phyloP scores from a whole-genome alignment of 2,113 vertebrate species.

The Odontesthes bonariensis region DNA sequence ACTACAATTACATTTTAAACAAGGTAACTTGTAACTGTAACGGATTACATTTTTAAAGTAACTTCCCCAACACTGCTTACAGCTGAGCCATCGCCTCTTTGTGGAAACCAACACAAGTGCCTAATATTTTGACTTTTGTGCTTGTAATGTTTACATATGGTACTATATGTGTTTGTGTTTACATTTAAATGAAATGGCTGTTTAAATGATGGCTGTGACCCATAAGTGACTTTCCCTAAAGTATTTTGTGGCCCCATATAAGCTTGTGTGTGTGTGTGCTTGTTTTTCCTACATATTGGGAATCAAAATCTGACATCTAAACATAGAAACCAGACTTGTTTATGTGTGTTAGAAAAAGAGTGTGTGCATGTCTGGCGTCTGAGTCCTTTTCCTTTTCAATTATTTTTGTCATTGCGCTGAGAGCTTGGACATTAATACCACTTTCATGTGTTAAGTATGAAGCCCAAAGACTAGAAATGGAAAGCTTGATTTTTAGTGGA shows the following conservation, averaged over 20 bases:
- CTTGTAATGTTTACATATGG: conserved; percentile 11
- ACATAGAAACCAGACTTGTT: too few species aligned
- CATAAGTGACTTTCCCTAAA: neutral
- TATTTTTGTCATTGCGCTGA: neutral
- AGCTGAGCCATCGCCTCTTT: neutral
- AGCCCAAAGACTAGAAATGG: too few species aligned
- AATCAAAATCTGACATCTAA: too few species aligned
- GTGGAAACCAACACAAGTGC: neutral
- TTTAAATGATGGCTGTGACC: conserved; percentile 49
- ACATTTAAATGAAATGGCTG: conserved; percentile 39
- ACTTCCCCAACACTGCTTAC: too few species aligned
- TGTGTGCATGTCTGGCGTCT: conserved; percentile 6
- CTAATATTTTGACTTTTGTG: neutral
- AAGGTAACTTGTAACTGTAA: too few species aligned
- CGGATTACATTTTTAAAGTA: too few species aligned
- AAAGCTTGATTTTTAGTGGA: too few species aligned
- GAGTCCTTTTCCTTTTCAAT: neutral
- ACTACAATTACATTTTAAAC: too few species aligned
- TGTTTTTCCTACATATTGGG: too few species aligned
- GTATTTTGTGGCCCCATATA: neutral
- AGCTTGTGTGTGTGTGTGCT: neutral
- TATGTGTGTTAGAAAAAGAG: neutral
- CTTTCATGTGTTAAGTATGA: too few species aligned
- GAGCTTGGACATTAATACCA: too few species aligned
- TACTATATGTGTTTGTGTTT: neutral